Evolutionary conservation across 2,888 invertebrate species (phyloP).

Genomic region (Polyommatus iphigenia): DNA sequence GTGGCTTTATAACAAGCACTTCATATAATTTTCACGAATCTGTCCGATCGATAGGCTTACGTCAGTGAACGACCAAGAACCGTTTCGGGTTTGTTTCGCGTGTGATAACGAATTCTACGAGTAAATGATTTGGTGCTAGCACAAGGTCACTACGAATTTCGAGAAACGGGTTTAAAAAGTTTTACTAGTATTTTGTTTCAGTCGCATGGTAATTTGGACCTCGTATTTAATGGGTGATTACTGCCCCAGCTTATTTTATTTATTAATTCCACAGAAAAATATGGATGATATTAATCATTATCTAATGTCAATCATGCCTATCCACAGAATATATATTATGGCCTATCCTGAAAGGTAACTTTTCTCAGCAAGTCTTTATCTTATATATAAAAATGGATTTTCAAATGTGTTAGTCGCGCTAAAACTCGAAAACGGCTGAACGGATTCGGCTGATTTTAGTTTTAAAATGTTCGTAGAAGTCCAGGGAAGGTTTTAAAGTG

Average conservation of each 20-base stretch:
- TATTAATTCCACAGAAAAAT: not conserved
- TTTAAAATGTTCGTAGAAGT: too few relatives aligned
- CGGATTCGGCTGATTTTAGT: too few relatives aligned
- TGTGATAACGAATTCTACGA: slow-evolving; percentile 22
- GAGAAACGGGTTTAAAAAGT: slow-evolving; percentile 18
- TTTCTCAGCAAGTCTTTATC: too few relatives aligned
- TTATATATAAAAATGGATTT: too few relatives aligned
- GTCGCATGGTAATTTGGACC: not conserved
- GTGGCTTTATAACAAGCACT: too few relatives aligned
- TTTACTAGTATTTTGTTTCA: not conserved
- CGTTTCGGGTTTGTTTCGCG: slow-evolving; percentile 18
- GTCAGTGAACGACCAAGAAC: slow-evolving; percentile 1
- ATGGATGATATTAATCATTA: too few relatives aligned
- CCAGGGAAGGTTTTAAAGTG: too few relatives aligned
- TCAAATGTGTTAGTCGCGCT: too few relatives aligned
- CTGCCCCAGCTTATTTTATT: not conserved
- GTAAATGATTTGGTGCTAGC: slow-evolving; percentile 16
- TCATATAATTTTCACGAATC: not conserved
- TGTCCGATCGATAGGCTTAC: slow-evolving; percentile 16
- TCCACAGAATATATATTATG: too few relatives aligned
- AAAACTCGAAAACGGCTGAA: too few relatives aligned
- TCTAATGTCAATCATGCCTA: too few relatives aligned
- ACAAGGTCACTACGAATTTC: slow-evolving; percentile 8
- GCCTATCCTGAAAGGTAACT: too few relatives aligned
- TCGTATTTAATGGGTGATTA: not conserved